phyloP scores from a whole-genome alignment of 1,140 invertebrate species.

The Diabrotica virgifera region DNA sequence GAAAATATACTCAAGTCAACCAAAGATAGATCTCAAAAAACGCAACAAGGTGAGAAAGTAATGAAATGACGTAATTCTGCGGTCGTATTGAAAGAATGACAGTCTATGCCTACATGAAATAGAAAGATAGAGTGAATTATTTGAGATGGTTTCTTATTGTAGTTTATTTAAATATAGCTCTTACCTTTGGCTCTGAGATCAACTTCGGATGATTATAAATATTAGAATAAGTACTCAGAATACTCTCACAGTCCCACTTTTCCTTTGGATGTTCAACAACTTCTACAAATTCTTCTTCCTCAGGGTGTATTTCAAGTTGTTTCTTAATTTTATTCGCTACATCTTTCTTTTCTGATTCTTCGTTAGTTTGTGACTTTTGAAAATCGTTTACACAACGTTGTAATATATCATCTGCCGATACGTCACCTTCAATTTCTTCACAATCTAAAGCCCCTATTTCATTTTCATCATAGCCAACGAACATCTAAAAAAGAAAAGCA shows the following conservation, averaged over 20 bases:
- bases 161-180: neutral
- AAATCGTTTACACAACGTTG: conserved; percentile 64
- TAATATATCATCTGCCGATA: conserved; percentile 66
- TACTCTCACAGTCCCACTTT: conserved; percentile 92
- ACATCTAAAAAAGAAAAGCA: conserved; percentile 54
- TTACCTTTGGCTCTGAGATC: conserved; percentile 73
- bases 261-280: conserved; percentile 60
- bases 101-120: no score
- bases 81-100: no score
- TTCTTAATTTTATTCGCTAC: conserved; percentile 30
- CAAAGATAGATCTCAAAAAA: no score
- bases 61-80: neutral
- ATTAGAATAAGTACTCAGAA: conserved; percentile 86
- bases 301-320: conserved; percentile 43
- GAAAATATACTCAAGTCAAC: no score
- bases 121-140: no score
- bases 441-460: conserved; percentile 86
- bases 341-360: conserved; percentile 56
- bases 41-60: conserved; percentile 4
- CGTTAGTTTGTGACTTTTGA: conserved; percentile 54
- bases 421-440: conserved; percentile 84
- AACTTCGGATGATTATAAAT: conserved; percentile 88
- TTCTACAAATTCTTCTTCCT: conserved; percentile 55
- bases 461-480: conserved; percentile 81
- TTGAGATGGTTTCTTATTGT: no score